Conservation (phyloP, 2,113 vertebrate species). For the Piaya cayana region DNA sequence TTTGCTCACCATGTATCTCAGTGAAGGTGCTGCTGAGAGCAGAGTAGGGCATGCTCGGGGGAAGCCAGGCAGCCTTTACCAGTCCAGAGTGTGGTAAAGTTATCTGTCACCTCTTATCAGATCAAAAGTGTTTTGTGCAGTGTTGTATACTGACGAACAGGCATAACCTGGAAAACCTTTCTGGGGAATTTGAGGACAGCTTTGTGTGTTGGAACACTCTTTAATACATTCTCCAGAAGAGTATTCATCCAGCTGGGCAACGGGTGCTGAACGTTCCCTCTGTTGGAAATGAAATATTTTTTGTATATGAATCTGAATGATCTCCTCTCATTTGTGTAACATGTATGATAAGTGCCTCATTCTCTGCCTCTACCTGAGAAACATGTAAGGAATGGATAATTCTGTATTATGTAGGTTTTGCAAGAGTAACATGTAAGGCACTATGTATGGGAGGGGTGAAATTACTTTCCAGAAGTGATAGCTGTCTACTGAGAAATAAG, state of each 20-base stretch:
- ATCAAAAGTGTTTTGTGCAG: neutral
- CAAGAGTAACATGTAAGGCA: neutral
- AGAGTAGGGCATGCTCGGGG: neutral
- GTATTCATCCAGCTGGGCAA: neutral
- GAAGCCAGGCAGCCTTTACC: neutral
- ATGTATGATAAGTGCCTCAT: neutral
- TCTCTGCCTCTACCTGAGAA: neutral
- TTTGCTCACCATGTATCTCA: neutral
- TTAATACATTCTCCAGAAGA: neutral
- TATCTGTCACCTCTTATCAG: neutral
- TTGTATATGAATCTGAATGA: neutral
- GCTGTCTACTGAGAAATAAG: neutral
- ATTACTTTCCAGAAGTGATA: neutral
- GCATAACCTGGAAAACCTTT: neutral
- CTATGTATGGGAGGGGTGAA: neutral
- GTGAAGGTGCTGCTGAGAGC: neutral
- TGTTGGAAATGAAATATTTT: neutral
- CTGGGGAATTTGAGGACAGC: neutral
- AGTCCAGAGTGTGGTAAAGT: neutral
- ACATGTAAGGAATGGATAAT: rapidly evolving
- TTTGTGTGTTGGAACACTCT: neutral
- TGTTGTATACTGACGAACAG: neutral
- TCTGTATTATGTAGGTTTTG: neutral
- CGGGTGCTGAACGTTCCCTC: neutral
- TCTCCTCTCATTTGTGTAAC: neutral